These are phyloP conservation scores for Thrips palmi DNA, from an alignment of 1,140 invertebrate genomes.

Conservation along the genomic window DNA sequence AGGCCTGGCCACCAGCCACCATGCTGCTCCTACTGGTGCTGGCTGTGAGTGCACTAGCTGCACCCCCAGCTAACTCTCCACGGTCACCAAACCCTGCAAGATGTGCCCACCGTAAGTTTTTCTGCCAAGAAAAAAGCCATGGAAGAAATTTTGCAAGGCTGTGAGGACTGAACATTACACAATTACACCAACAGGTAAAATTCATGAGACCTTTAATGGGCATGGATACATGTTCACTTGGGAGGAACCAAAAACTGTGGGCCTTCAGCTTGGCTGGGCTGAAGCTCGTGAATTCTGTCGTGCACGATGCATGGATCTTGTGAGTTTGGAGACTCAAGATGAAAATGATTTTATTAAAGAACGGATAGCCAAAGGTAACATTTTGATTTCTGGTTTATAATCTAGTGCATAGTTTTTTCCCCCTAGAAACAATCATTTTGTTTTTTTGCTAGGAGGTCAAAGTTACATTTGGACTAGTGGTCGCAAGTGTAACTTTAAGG, in stretches of 20 bases:
- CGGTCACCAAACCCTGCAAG: no score
- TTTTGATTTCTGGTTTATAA: no score
- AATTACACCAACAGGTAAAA: no score
- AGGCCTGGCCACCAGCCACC: no score
- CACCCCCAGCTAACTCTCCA: no score
- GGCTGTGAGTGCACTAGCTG: no score
- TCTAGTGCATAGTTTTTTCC: no score
- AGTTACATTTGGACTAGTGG: slow-evolving; percentile 22
- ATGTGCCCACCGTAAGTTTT: no score
- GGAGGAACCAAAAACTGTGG: slow-evolving; percentile 14
- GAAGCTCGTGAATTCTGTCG: slow-evolving; percentile 19
- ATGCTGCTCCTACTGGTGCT: no score
- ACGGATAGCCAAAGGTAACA: slow-evolving; percentile 14
- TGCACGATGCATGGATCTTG: slow-evolving; percentile 19
- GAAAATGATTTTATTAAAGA: slow-evolving; percentile 17
- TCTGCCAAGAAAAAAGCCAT: background rate
- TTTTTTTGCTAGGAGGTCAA: no score
- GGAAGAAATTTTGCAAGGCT: background rate
- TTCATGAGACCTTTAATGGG: slow-evolving; percentile 11
- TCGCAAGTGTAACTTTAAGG: slow-evolving; percentile 22
- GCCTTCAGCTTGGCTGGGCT: slow-evolving; percentile 16
- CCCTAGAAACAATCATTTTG: slow-evolving; percentile 8
- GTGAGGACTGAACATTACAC: no score
- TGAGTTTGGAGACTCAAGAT: slow-evolving; percentile 16
- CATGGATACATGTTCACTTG: slow-evolving; percentile 18